A percentile compares a stretch with the other conserved stretches of the same genome.
Evolutionary conservation across 2,888 invertebrate species (phyloP).

Genomic region (Petrophora chlorosata): DNA sequence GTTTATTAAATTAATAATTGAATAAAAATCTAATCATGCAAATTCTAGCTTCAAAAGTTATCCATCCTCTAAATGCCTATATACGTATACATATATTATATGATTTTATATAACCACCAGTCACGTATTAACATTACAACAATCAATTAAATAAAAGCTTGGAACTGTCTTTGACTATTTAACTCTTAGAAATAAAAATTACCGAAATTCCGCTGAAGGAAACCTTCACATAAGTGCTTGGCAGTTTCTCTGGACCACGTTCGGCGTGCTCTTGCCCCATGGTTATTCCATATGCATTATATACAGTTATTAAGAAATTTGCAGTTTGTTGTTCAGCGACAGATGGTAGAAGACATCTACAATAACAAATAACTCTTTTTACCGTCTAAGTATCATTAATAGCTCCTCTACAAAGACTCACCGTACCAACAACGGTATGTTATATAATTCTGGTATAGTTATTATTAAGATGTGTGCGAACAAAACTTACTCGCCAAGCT

Average conservation of each 20-base stretch:
- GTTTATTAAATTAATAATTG: too few relatives aligned
- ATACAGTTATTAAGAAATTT: constrained; percentile 83
- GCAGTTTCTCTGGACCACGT: constrained; percentile 52
- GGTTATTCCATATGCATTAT: constrained; percentile 73
- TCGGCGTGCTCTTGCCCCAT: constrained; percentile 42
- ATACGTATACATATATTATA: too few relatives aligned
- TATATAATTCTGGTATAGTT: neutral
- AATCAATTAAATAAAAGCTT: neutral
- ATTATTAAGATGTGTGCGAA: constrained; percentile 42
- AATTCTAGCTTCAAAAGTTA: too few relatives aligned
- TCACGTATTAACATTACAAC: too few relatives aligned
- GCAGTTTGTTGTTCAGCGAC: constrained; percentile 73
- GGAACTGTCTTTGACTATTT: too few relatives aligned
- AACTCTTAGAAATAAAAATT: constrained; percentile 20
- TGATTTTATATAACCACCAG: too few relatives aligned
- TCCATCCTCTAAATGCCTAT: too few relatives aligned
- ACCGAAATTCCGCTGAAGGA: constrained; percentile 67
- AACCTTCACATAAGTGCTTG: constrained; percentile 61
- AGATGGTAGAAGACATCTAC: constrained; percentile 1
- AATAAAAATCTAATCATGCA: too few relatives aligned
- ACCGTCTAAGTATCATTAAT: too few relatives aligned
- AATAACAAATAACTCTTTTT: too few relatives aligned
- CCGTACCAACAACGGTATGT: neutral
- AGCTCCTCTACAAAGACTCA: neutral
- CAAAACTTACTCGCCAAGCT: constrained; percentile 52